Evolutionary conservation across 1,140 invertebrate genomes (phyloP).

Genomic region (Adelges cooleyi): DNA sequence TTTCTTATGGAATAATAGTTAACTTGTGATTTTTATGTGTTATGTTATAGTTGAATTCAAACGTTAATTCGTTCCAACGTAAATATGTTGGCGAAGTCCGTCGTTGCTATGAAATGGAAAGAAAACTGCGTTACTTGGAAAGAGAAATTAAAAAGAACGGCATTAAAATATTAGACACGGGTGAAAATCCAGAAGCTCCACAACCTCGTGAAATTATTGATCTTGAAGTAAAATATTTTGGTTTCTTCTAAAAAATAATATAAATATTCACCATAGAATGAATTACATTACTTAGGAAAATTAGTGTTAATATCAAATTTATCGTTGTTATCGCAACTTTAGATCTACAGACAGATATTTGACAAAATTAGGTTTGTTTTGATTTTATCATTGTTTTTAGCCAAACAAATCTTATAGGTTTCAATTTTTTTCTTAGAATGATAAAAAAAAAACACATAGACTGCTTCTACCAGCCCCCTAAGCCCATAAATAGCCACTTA

Average conservation of each 20-base stretch:
- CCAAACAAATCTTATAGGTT: too few species aligned
- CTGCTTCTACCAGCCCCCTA: too few species aligned
- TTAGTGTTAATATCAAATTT: too few species aligned
- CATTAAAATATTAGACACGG: constrained; percentile 92
- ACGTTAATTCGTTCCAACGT: constrained; percentile 89
- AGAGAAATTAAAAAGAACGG: constrained; percentile 97
- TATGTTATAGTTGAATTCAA: constrained; percentile 67
- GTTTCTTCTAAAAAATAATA: background rate
- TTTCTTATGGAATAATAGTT: background rate
- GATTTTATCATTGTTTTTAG: too few species aligned
- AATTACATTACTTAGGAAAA: too few species aligned
- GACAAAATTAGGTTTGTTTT: too few species aligned
- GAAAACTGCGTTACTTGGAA: constrained; percentile 88
- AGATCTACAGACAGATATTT: too few species aligned
- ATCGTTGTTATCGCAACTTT: too few species aligned
- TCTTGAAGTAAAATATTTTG: constrained; percentile 59
- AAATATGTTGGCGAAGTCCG: constrained; percentile 92
- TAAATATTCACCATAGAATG: too few species aligned
- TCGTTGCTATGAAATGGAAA: constrained; percentile 91
- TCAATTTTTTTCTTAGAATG: too few species aligned
- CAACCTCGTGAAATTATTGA: constrained; percentile 99
- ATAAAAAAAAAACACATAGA: too few species aligned
- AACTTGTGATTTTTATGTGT: constrained; percentile 3
- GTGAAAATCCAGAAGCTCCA: constrained; percentile 95
- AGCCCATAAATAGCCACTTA: too few species aligned